Conservation (phyloP, 2,888 invertebrate genomes). For the Nemotelus nigrinus region DNA sequence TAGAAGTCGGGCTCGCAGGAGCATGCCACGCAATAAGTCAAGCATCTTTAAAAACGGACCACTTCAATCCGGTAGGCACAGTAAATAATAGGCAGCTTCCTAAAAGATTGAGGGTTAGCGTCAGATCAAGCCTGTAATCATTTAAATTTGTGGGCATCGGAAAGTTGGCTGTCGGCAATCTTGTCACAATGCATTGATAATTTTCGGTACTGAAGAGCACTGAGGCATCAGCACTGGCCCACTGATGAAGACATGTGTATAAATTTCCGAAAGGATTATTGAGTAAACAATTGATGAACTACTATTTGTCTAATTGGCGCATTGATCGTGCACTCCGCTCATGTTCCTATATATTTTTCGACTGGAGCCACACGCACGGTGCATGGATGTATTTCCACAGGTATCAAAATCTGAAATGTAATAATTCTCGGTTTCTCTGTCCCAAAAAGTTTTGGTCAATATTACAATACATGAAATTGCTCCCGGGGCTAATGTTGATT, state of each 20-base stretch:
- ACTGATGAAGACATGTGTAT: constrained; percentile 30
- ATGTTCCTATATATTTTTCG: too few species aligned
- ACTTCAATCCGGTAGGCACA: too few species aligned
- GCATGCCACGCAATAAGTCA: background rate
- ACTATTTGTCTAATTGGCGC: constrained; percentile 14
- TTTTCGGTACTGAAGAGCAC: background rate
- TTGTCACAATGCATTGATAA: constrained; percentile 19
- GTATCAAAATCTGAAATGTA: too few species aligned
- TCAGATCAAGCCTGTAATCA: constrained; percentile 1
- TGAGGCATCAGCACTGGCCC: constrained; percentile 16
- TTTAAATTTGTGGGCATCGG: constrained; percentile 15
- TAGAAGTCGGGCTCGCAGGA: constrained; percentile 5
- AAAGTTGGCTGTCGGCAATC: constrained; percentile 7
- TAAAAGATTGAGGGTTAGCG: too few species aligned
- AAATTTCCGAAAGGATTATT: constrained; percentile 22
- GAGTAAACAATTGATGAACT: constrained; percentile 41
- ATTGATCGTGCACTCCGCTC: background rate
- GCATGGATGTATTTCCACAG: too few species aligned
- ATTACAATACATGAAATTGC: too few species aligned
- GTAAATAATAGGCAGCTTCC: too few species aligned
- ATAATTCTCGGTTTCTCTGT: too few species aligned
- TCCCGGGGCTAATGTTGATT: too few species aligned
- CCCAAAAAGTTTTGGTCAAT: too few species aligned
- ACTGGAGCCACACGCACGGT: too few species aligned
- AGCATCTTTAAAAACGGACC: background rate